Evolutionary conservation across 2,113 vertebrate species (phyloP).

Genomic region (Cynocephalus volans): DNA sequence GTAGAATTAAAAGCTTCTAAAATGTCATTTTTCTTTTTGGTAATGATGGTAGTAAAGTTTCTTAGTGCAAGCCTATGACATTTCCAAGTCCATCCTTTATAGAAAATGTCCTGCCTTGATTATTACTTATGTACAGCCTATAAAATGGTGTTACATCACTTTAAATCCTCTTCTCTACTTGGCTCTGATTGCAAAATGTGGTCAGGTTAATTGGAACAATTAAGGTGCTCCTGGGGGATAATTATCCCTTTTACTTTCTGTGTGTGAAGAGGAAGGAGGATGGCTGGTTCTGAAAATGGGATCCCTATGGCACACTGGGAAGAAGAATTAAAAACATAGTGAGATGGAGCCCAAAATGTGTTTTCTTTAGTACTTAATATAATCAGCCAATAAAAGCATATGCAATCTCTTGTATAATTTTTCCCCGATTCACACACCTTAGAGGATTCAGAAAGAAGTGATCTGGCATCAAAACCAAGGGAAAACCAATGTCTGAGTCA

Average conservation of each 20-base stretch:
- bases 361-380: slow-evolving; percentile 74
- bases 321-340: slow-evolving; percentile 77
- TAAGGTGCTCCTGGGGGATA: slow-evolving; percentile 88
- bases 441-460: neutral
- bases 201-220: slow-evolving; percentile 88
- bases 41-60: slow-evolving; percentile 1
- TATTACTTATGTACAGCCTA: slow-evolving; percentile 31
- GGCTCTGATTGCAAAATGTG: slow-evolving; percentile 84
- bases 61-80: neutral
- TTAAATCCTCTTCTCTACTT: slow-evolving; percentile 78
- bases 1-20: slow-evolving; percentile 17
- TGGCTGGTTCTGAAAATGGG: slow-evolving; percentile 82
- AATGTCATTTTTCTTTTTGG: neutral
- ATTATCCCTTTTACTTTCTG: slow-evolving; percentile 88
- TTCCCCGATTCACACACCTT: neutral
- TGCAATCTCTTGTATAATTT: neutral
- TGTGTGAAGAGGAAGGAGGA: slow-evolving; percentile 85
- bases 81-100: slow-evolving; percentile 50
- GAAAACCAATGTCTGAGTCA: neutral
- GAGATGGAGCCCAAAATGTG: slow-evolving; percentile 66
- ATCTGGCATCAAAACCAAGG: neutral
- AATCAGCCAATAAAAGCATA: slow-evolving; percentile 80
- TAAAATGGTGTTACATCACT: slow-evolving; percentile 73
- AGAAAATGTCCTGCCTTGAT: slow-evolving; percentile 29
- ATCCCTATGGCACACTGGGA: slow-evolving; percentile 72